A percentile compares a stretch with the other conserved stretches of the same genome.
These are phyloP conservation scores for Propithecus coquereli DNA, from an alignment of 2,113 vertebrate species.

Conservation along the genomic window DNA sequence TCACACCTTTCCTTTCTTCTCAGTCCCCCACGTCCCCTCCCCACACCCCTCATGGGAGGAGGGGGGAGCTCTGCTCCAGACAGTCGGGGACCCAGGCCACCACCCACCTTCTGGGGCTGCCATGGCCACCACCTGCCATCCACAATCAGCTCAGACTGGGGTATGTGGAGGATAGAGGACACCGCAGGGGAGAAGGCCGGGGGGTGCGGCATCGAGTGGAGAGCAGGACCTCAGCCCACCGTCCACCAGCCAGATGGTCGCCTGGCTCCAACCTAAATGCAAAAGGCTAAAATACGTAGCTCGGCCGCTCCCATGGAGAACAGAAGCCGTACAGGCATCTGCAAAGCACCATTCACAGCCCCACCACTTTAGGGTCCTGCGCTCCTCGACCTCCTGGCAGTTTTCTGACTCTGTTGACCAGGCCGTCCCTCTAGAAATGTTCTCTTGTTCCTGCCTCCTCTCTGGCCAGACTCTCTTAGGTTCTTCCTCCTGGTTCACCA, in stretches of 20 bases:
- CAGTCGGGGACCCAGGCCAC: background rate
- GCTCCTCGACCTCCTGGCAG: background rate
- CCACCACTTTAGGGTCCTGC: fast-evolving
- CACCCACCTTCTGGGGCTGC: fast-evolving
- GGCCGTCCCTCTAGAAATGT: too few species aligned
- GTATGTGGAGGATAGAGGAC: too few species aligned
- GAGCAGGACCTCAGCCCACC: background rate
- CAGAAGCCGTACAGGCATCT: fast-evolving
- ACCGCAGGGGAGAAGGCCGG: fast-evolving
- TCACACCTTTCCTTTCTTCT: background rate
- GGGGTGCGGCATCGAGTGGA: background rate
- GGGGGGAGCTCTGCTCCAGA: background rate
- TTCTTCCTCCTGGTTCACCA: fast-evolving
- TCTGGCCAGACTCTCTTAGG: fast-evolving
- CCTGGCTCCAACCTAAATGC: background rate
- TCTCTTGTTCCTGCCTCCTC: background rate
- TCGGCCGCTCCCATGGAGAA: fast-evolving
- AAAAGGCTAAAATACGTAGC: fast-evolving
- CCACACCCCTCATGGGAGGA: too few species aligned
- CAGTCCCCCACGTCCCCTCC: too few species aligned
- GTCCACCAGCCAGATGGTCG: too few species aligned
- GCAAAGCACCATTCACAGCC: background rate
- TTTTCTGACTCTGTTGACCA: too few species aligned
- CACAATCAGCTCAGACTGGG: background rate
- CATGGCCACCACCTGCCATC: fast-evolving